Evolutionary conservation across 2,113 vertebrate species (phyloP), one percentile per base, ranked within the genome.

Genomic region (Anas platyrhynchos): DNA sequence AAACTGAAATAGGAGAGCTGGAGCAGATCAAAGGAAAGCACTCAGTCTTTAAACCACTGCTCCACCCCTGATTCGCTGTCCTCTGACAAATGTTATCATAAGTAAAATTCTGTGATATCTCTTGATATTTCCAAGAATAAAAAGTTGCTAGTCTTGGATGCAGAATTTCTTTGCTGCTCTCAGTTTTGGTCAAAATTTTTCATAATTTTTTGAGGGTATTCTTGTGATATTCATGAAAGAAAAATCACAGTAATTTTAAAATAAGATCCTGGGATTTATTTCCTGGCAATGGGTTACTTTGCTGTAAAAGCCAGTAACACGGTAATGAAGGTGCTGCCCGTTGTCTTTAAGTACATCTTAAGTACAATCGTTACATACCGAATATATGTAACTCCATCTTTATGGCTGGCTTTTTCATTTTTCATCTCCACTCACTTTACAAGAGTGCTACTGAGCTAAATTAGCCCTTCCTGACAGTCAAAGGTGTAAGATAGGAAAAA

Each of bases 321-420:
- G 16, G 86, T 82, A 66, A 80, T 74, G 80, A 92, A 83, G 89
- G 84, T 81, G 76, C 54, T 96, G 76, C 84, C 36, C 73, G 9
- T 81, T 88, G 93, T 89, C 95, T 89, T 83, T 72, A 94, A 92
- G 92, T 66, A 79, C 82, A 43, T 54, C 62, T 81, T 93, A 91
- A 97, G 77, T 83, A 91, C 5, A 85, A 83, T 73, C 83, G 87
- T 96, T 97, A 89, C 50, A 41, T 58, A 61, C 27, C 7, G 78
- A 67, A 89, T 41, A 74, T 54, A 43, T 67, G 11, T 66, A 90
- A 81, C 87, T 95, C 92, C 78, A 65, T 72, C 86, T 75, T 83
- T 76, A 63, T n/a, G 61, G 52, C 73, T 43, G 84, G n/a, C 72
- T 71, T 75, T 78, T 87, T 21, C 83, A 80, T 73, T 73, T 81